These are phyloP conservation scores for Larimichthys crocea DNA, from an alignment of 2,113 vertebrate genomes.

Conservation along the genomic window DNA sequence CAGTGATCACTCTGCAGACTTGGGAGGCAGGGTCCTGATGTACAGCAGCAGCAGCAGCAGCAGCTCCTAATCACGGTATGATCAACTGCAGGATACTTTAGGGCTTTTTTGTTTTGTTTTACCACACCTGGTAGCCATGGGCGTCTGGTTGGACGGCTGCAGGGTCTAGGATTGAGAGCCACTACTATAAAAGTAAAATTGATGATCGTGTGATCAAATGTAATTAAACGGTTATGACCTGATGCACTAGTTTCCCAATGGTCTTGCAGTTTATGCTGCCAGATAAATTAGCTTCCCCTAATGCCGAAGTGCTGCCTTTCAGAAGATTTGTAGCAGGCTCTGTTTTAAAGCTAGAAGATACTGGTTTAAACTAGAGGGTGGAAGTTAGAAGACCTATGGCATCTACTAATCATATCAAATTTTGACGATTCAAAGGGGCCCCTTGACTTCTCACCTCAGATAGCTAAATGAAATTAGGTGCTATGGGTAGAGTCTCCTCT, in stretches of 20 bases:
- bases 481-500: too few relatives aligned
- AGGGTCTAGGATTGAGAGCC: not conserved
- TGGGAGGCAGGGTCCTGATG: not conserved
- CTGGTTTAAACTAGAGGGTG: too few relatives aligned
- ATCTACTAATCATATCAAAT: too few relatives aligned
- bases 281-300: not conserved
- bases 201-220: not conserved
- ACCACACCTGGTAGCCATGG: not conserved
- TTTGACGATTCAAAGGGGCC: too few relatives aligned
- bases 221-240: not conserved
- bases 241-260: not conserved
- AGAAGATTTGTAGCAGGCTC: not conserved
- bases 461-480: too few relatives aligned
- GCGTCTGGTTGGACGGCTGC: not conserved
- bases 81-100: not conserved
- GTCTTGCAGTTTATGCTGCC: not conserved
- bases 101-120: not conserved
- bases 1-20: constrained; percentile 30
- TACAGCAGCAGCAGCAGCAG: not conserved
- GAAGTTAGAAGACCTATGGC: too few relatives aligned
- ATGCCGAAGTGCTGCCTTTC: too few relatives aligned
- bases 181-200: not conserved
- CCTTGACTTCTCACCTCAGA: too few relatives aligned
- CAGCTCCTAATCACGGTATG: not conserved
- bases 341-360: too few relatives aligned